Evolutionary conservation across 2,113 vertebrate species (phyloP).

Genomic region (Tiliqua scincoides): DNA sequence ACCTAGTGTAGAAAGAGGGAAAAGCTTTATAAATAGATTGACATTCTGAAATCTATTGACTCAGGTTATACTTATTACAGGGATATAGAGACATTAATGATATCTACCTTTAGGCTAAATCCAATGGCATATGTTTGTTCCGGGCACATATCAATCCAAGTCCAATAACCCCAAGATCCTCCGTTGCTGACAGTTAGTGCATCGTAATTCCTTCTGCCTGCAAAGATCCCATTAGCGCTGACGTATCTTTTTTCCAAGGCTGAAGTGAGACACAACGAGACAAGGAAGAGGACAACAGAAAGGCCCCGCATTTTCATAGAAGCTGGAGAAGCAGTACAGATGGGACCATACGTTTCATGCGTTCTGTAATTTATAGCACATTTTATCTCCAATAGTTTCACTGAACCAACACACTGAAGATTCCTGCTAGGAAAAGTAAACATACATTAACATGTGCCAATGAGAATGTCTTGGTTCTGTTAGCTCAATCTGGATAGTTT

Average conservation of each 20-base stretch:
- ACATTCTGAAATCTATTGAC: neutral
- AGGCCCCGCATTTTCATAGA: neutral
- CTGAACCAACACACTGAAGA: neutral
- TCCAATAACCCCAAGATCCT: conserved; percentile 71
- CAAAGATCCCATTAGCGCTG: conserved; percentile 59
- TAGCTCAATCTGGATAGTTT: conserved; percentile 31
- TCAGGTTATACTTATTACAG: neutral
- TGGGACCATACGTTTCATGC: conserved; percentile 14
- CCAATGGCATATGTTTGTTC: conserved; percentile 70
- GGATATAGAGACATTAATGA: neutral
- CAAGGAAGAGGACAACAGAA: conserved; percentile 58
- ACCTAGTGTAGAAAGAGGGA: conserved; percentile 49
- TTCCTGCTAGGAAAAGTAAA: conserved; percentile 5
- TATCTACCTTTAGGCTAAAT: conserved; percentile 73
- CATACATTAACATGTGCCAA: conserved; percentile 15
- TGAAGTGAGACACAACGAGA: conserved; percentile 19
- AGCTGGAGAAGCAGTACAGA: neutral
- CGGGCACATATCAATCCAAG: conserved; percentile 73
- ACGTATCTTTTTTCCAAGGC: conserved; percentile 50
- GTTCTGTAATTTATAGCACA: conserved; percentile 12
- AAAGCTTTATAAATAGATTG: neutral
- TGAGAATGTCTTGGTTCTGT: conserved; percentile 6
- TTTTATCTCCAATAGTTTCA: conserved; percentile 41
- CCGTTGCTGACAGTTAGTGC: conserved; percentile 56
- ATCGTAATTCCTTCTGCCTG: conserved; percentile 49